A percentile compares a stretch with the other conserved stretches of the same genome.
Evolutionary conservation across 2,797 vertebrate species (phyloP).

Genomic region (Coilia nasus): DNA sequence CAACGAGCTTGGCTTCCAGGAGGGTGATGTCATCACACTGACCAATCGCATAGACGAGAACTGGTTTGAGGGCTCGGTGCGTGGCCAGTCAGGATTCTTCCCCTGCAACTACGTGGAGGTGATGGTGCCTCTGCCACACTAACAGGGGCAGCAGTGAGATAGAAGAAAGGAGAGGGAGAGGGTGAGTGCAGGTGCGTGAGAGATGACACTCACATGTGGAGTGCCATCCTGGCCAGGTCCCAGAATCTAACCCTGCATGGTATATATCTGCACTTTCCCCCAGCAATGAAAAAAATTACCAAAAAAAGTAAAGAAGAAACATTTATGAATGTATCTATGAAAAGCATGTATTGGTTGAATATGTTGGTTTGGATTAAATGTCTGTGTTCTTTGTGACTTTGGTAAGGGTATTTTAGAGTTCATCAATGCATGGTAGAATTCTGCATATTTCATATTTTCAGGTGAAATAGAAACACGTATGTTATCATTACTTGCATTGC

Average conservation of each 20-base stretch:
- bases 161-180: not conserved
- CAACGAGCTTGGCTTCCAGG: constrained; percentile 90
- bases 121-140: constrained; percentile 86
- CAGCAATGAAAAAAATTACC: constrained; percentile 55
- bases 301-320: constrained; percentile 51
- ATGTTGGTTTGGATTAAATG: not conserved
- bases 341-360: not conserved
- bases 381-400: not conserved
- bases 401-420: not conserved
- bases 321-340: constrained; percentile 43
- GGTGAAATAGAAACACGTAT: not conserved
- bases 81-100: constrained; percentile 88
- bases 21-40: constrained; percentile 93
- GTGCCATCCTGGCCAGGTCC: not conserved
- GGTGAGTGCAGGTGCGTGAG: not conserved
- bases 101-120: constrained; percentile 97
- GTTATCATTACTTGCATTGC: not conserved
- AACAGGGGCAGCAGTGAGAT: constrained; percentile 54
- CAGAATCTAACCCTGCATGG: not conserved
- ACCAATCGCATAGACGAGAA: constrained; percentile 94
- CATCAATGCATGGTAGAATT: not conserved
- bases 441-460: not conserved
- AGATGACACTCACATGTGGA: not conserved
- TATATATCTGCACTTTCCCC: constrained; percentile 21
- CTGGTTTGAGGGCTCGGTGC: constrained; percentile 93